Evolutionary conservation across 1,140 invertebrate species (phyloP), one percentile per base, ranked within the genome.

Genomic region (Drosophila santomea): DNA sequence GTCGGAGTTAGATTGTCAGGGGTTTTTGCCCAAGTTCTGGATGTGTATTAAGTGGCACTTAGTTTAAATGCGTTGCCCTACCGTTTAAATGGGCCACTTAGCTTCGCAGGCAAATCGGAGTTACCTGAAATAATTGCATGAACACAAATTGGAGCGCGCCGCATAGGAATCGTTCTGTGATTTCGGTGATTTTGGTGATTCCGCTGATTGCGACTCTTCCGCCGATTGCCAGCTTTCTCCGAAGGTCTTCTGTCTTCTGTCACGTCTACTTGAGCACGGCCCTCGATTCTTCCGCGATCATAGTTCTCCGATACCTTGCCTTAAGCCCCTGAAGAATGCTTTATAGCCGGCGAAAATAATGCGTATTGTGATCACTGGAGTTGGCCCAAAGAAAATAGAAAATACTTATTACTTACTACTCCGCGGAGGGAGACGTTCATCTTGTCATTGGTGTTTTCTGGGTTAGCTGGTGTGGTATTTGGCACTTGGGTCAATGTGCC

Each of bases 121-220:
- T 83, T 83, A 73, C 61, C 81, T 80, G 76, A 84, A 83, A 83
- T 83, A 83, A 83, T 83, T 84, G 74, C 80, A 57, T 76, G 80
- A 79, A 84, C 80, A 80, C 80, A 83, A 83, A 84, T 83, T 84
- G 56, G 80, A 83, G 80, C 80, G 80, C 44, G 45, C 52, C 41
- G 55, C 58, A 62, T 84, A 63, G 80, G 81, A 84, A 84, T 80
- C 41, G 63, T 84, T 83, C 80, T 84, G 74, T 62, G 73, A 48
- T 69, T 44, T 36, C 7, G 17, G 35, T 25, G 60, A 67, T 64
- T 48, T 63, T 41, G 17, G 44, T 71, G 66, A 56, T 69, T 69
- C n/a, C 41, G n/a, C 14, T n/a, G 41, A 43, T 43, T 39, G 39
- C n/a, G 47, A 35, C 25, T 69, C 50, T 39, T 71, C 52, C 63